Evolutionary conservation across 1,140 invertebrate species (phyloP).

Genomic region (Nasonia vitripennis): DNA sequence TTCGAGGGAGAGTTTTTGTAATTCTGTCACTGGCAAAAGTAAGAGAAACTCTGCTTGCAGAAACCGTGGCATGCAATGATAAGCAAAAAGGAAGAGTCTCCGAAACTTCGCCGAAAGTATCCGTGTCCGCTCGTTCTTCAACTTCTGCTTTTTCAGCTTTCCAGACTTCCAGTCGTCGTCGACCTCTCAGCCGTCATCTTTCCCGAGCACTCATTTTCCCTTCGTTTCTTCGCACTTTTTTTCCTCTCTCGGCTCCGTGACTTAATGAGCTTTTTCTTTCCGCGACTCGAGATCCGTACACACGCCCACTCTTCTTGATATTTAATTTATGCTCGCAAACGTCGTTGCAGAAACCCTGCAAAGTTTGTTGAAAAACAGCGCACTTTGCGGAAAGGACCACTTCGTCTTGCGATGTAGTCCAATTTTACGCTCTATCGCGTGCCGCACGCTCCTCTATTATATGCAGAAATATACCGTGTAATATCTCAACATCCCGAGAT

Average conservation of each 20-base stretch:
- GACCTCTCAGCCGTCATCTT: background rate
- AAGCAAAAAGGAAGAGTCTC: no score
- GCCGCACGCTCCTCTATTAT: constrained; percentile 36
- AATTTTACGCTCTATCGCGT: constrained; percentile 52
- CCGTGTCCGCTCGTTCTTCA: background rate
- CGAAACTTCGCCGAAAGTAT: background rate
- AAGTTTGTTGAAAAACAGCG: no score
- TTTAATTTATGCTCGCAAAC: no score
- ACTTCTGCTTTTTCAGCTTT: background rate
- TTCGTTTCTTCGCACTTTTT: background rate
- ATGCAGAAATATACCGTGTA: background rate
- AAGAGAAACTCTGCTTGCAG: no score
- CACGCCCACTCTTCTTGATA: background rate
- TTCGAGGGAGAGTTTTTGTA: no score
- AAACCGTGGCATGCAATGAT: no score
- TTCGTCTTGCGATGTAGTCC: background rate
- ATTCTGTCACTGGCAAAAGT: no score
- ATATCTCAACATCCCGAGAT: constrained; percentile 36
- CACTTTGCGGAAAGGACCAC: no score
- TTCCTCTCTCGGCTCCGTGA: background rate
- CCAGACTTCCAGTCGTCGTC: no score
- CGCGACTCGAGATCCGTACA: background rate
- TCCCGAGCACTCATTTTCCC: background rate
- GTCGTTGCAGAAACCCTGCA: no score
- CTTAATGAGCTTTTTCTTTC: background rate